Conservation (phyloP, 2,888 invertebrate species). For the Gortyna flavago region DNA sequence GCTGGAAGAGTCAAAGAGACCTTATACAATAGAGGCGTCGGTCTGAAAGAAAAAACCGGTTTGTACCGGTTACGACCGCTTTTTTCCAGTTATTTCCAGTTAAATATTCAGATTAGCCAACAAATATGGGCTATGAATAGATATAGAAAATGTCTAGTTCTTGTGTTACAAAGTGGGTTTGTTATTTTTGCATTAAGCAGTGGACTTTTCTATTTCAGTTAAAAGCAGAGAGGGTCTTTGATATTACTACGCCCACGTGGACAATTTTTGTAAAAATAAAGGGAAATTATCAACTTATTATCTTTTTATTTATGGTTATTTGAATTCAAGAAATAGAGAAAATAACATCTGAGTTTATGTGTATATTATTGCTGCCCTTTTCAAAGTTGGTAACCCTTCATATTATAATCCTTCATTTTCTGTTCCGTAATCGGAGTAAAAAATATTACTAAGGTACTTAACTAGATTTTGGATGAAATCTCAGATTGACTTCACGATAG, state of each 20-base stretch:
- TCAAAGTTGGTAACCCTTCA: not conserved
- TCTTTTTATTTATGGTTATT: not conserved
- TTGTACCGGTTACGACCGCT: slow-evolving; percentile 4
- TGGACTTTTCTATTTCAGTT: slow-evolving; percentile 6
- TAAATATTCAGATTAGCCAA: slow-evolving; percentile 43
- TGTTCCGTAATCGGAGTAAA: not conserved
- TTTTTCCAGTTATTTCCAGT: slow-evolving; percentile 16
- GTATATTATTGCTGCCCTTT: not conserved
- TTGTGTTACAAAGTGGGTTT: slow-evolving; percentile 19
- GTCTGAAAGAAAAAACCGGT: slow-evolving; percentile 20
- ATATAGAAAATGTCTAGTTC: slow-evolving; percentile 34
- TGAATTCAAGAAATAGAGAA: not conserved
- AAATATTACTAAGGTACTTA: too few species aligned
- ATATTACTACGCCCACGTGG: not conserved
- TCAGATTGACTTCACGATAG: not conserved
- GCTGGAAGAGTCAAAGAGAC: slow-evolving; percentile 28
- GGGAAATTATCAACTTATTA: not conserved
- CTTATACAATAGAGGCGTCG: slow-evolving; percentile 18
- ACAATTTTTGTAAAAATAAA: slow-evolving; percentile 18
- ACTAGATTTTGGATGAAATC: not conserved
- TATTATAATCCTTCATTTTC: not conserved
- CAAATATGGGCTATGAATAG: slow-evolving; percentile 48
- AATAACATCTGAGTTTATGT: not conserved
- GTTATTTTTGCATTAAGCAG: not conserved
- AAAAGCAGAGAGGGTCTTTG: not conserved